Conservation (phyloP, 2,797 vertebrate genomes). For the Oreochromis mossambicus region DNA sequence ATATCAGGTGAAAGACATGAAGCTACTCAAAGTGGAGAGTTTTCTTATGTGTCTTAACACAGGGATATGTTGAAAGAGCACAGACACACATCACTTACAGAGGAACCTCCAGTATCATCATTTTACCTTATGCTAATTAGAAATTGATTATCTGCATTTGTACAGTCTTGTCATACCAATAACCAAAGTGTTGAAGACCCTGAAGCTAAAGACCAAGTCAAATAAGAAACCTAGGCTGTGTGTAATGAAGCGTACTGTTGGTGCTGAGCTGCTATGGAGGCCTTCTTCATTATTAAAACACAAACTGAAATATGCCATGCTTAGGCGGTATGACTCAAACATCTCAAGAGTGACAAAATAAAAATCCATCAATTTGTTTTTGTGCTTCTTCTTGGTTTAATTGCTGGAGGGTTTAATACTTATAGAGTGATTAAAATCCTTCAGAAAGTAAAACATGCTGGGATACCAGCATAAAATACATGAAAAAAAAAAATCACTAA, state of each 20-base stretch:
- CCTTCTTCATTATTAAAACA: background rate
- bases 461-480: background rate
- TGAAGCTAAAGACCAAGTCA: background rate
- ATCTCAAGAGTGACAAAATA: background rate
- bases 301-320: background rate
- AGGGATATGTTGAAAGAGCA: background rate
- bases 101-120: background rate
- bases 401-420: background rate
- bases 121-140: background rate
- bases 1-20: background rate
- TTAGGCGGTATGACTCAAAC: background rate
- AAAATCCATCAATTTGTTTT: background rate
- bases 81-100: background rate
- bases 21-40: background rate
- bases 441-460: background rate
- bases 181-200: background rate
- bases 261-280: background rate
- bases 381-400: background rate
- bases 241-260: background rate
- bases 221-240: background rate
- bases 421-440: background rate
- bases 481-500: background rate
- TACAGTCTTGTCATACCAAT: background rate
- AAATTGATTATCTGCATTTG: background rate
- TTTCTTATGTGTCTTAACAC: background rate